Evolutionary conservation across 2,797 vertebrate species (phyloP), one percentile per base, ranked within the genome.

Genomic region (Orientallactaga sibirica): DNA sequence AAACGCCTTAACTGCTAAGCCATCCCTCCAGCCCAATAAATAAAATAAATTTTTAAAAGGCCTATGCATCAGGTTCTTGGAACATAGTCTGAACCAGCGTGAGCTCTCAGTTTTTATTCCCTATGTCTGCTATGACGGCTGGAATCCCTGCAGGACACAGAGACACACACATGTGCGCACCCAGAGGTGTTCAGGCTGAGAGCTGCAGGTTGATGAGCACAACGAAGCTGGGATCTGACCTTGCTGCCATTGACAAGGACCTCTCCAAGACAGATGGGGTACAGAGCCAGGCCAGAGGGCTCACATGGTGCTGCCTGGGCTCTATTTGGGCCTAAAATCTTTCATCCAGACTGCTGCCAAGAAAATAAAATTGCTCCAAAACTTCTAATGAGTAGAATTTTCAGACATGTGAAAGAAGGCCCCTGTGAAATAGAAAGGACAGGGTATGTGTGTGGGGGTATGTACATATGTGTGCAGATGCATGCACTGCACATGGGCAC

Each of bases 331-430:
- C 74, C 29, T 41, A 10, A 16, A 37, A 9, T 74, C 33, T 67
- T 85, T 92, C 76, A 85, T 74, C n/a, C 19, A 43, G 79, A 67
- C 22, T n/a, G 20, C 43, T 82, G 68, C 58, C 33, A 84, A 92
- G 76, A 76, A 75, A 90, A 55, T 12, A 24, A 83, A 88, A 43
- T 83, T 90, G 43, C 7, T 90, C 43, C 82, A 79, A 12, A 58
- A 64, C 70, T 85, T 86, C 48, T 70, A 37, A 64, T 2, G 14
- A 86, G n/a, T 25, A 74, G 29, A 73, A 41, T 66, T 77, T 68
- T 84, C 68, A 87, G 61, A 62, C 71, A 18, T 8, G 7, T 43
- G n/a, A 58, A 82, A 22, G 25, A 74, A 82, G 6, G 41, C 43
- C 55, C n/a, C 3, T 7, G 20, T 77, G 37, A 74, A 61, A 55